phyloP scores from a whole-genome alignment of 2,888 invertebrate genomes.

The Drosophila monieri region DNA sequence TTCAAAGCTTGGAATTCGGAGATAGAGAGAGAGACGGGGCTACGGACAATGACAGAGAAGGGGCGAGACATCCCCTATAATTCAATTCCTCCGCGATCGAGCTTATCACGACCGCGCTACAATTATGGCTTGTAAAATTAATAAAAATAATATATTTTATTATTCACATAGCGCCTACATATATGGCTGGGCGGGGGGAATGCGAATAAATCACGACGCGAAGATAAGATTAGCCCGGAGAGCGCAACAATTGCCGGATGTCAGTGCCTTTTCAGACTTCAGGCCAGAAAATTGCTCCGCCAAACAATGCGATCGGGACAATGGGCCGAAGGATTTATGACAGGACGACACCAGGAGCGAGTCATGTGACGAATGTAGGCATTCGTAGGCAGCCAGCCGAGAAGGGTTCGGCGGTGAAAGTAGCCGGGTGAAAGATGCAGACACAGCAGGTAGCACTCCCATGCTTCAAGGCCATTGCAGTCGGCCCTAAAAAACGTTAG shows the following conservation, averaged over 20 bases:
- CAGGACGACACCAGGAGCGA: constrained; percentile 58
- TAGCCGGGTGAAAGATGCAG: constrained; percentile 13
- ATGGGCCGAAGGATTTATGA: constrained; percentile 58
- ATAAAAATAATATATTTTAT: constrained; percentile 73
- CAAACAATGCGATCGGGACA: constrained; percentile 48
- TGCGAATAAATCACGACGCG: constrained; percentile 28
- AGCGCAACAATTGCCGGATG: constrained; percentile 17
- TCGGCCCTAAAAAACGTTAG: constrained; percentile 53
- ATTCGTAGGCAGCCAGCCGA: constrained; percentile 13
- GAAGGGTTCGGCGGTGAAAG: constrained; percentile 62
- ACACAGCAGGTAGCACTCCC: constrained; percentile 55
- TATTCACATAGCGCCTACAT: constrained; percentile 48
- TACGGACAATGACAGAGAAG: neutral
- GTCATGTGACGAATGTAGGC: constrained; percentile 59
- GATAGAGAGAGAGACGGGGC: constrained; percentile 23
- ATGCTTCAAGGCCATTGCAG: constrained; percentile 57
- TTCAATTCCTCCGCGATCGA: constrained; percentile 33
- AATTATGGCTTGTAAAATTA: constrained; percentile 73
- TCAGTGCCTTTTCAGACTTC: constrained; percentile 20
- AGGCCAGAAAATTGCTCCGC: constrained; percentile 51
- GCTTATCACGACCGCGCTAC: constrained; percentile 56
- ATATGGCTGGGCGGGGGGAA: constrained; percentile 14
- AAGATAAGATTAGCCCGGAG: constrained; percentile 16
- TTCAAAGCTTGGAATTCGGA: constrained; percentile 20
- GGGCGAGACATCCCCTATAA: constrained; percentile 29